Conservation (phyloP, 2,888 invertebrate species). For the Cephus spinipes region DNA sequence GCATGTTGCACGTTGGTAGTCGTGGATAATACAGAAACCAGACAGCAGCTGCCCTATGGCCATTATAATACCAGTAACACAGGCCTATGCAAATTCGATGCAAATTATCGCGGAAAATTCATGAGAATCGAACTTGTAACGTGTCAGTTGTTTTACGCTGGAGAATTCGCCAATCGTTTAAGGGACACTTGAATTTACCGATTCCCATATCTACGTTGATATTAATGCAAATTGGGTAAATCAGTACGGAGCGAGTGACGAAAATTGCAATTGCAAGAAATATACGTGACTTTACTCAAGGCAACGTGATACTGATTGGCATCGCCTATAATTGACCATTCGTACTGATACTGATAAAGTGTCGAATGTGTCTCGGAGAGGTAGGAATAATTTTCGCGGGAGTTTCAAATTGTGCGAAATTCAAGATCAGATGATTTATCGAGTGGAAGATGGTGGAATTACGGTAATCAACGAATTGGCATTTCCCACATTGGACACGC, state of each 20-base stretch:
- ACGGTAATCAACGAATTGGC: constrained; percentile 11
- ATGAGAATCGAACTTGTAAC: constrained; percentile 30
- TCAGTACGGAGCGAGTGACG: not conserved
- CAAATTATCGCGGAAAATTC: constrained; percentile 23
- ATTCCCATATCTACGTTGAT: not conserved
- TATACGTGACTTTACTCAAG: too few species aligned
- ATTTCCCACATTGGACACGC: constrained; percentile 7
- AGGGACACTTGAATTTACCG: not conserved
- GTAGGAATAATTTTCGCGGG: not conserved
- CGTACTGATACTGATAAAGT: not conserved
- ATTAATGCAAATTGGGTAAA: not conserved
- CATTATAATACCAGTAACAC: constrained; percentile 13
- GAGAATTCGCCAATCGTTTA: not conserved
- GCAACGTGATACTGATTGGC: not conserved
- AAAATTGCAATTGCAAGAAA: not conserved
- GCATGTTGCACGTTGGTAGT: not conserved
- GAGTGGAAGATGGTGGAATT: not conserved
- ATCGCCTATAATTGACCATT: not conserved
- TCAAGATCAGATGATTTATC: not conserved
- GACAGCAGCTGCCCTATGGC: constrained; percentile 11
- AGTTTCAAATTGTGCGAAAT: not conserved
- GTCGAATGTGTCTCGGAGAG: not conserved
- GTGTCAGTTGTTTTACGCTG: constrained; percentile 20
- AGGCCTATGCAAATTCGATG: constrained; percentile 24
- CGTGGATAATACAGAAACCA: not conserved